Evolutionary conservation across 2,888 invertebrate species (phyloP), one percentile per base, ranked within the genome.

Genomic region (Uloborus plumipes): DNA sequence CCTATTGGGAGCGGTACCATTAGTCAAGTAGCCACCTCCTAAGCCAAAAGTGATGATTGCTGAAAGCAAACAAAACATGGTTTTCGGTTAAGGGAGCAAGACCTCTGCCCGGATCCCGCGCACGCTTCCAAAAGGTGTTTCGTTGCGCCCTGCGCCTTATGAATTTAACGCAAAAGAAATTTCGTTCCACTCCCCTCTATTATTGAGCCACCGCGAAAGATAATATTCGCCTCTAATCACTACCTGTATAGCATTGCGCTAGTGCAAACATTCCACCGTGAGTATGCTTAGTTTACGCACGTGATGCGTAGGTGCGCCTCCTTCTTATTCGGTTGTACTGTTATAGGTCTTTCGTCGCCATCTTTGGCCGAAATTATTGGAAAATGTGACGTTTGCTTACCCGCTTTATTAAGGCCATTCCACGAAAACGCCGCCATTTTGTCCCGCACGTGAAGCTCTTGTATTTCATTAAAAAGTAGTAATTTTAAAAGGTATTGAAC

Each of bases 261-360:
- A 78, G 78, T 71, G 71, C 78, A 78, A 78, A 78, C 78, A 78
- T 78, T 78, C 78, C 58, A 66, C 78, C 71, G 78, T 72, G 78
- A 70, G 53, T 49, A 51, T 31, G 64, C 39, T 39, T 47, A 64
- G 39, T 26, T 39, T 15, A 51, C 50, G 69, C 59, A 77, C 78
- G 78, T 78, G 78, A 78, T 49, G 64, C 65, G 70, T 20, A 71
- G 71, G 65, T 78, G 71, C 70, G 78, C 59, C 58, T 31, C 55
- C 58, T 75, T 49, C 31, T 65, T 58, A 22, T 50, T 31, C 6
- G 47, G 47, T 11, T 18, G 18, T 4, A 18, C 26, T 18, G 16
- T 15, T 31, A 9, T 55, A 15, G n/a, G 39, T 7, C 13, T 7
- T 1, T 1, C 18, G 20, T 9, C 39, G 61, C 69, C 76, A 76